phyloP scores from a whole-genome alignment of 2,797 vertebrate genomes.

The Neosalanx taihuensis region DNA sequence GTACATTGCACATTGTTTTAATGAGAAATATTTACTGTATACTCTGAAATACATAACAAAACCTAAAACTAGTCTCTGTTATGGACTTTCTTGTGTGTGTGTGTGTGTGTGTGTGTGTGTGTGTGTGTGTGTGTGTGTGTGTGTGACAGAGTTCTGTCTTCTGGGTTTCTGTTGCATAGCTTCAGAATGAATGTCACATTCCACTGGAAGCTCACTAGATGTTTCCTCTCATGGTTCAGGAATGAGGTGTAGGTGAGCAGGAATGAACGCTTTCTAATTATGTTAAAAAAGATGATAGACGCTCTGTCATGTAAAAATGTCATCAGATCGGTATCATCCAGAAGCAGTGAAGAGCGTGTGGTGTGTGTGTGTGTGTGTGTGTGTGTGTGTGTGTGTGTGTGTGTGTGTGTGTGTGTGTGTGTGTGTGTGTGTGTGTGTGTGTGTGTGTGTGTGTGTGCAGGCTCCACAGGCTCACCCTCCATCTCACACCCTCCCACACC shows the following conservation, averaged over 20 bases:
- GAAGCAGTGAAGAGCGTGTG: neutral
- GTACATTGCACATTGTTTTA: conserved; percentile 61
- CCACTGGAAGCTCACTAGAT: neutral
- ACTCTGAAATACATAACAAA: conserved; percentile 61
- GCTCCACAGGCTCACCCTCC: conserved; percentile 65
- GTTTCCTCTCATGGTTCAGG: neutral
- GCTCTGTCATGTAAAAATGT: neutral
- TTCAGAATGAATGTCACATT: conserved; percentile 14
- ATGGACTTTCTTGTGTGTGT: neutral
- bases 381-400: neutral
- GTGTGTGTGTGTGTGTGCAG: conserved; percentile 48
- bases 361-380: conserved; percentile 7
- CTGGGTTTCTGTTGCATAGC: conserved; percentile 28
- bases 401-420: neutral
- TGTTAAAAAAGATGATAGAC: no score
- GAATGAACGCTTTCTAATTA: neutral
- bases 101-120: conserved; percentile 18
- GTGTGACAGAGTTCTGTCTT: neutral
- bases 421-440: neutral
- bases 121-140: neutral
- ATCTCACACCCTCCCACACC: conserved; percentile 37
- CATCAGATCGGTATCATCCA: neutral
- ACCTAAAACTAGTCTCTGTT: conserved; percentile 27
- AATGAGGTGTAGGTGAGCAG: neutral
- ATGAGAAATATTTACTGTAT: conserved; percentile 41